phyloP scores from a whole-genome alignment of 2,797 vertebrate genomes.

The Molossus molossus region DNA sequence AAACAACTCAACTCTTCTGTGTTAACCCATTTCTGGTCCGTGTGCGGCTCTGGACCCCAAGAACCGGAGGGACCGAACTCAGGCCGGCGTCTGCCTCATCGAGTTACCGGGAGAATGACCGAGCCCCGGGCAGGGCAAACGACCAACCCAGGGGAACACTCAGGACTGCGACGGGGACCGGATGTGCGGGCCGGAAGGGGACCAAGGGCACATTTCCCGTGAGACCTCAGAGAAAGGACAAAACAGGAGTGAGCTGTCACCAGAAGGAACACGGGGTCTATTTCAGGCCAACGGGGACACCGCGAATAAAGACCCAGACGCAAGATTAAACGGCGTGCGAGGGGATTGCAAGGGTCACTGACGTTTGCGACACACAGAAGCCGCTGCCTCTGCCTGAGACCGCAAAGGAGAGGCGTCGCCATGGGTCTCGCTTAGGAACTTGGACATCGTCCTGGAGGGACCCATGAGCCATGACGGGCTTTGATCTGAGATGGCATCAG shows the following conservation, averaged over 20 bases:
- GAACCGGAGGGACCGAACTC: not conserved
- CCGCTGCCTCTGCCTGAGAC: fast-evolving
- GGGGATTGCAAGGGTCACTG: fast-evolving
- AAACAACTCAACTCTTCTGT: not conserved
- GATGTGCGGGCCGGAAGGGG: not conserved
- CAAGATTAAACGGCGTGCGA: fast-evolving
- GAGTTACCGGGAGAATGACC: too few relatives aligned
- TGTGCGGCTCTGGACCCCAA: not conserved
- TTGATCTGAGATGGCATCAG: not conserved
- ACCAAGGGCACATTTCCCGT: not conserved
- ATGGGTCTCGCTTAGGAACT: not conserved
- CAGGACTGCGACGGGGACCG: too few relatives aligned
- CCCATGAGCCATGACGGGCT: not conserved
- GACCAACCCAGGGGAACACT: too few relatives aligned
- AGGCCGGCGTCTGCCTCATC: fast-evolving
- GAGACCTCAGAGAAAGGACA: not conserved
- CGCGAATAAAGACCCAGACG: not conserved
- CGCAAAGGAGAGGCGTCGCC: fast-evolving
- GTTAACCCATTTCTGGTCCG: not conserved
- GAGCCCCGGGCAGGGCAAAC: fast-evolving
- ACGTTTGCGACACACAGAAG: fast-evolving
- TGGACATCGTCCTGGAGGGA: not conserved
- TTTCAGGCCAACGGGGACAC: not conserved
- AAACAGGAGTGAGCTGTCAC: not conserved
- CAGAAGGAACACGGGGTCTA: not conserved